Conservation (phyloP, 2,113 vertebrate genomes). For the Pseudorhombus dupliciocellatus region DNA sequence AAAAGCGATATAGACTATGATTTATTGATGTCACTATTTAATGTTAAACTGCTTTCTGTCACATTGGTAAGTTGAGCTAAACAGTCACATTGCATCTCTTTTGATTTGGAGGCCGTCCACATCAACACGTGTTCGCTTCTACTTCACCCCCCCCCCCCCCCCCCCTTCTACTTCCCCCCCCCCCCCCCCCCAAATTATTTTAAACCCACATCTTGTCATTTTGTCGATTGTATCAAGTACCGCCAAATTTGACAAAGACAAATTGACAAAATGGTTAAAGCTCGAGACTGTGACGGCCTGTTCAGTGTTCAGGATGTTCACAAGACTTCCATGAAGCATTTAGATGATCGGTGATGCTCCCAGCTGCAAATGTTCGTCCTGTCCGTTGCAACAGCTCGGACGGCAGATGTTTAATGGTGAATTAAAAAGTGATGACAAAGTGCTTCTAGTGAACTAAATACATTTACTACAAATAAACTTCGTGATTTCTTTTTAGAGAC, state of each 20-base stretch:
- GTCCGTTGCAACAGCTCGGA: constrained; percentile 10
- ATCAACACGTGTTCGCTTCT: constrained; percentile 20
- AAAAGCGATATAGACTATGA: constrained; percentile 55
- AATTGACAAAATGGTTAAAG: constrained; percentile 21
- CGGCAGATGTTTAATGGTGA: constrained; percentile 9
- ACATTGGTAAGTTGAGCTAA: constrained; percentile 25
- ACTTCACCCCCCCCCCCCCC: neutral
- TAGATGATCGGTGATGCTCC: constrained; percentile 24
- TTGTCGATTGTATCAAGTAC: neutral
- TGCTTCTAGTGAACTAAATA: constrained; percentile 32
- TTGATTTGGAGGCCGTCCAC: constrained; percentile 14
- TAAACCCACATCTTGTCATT: neutral
- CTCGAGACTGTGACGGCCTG: constrained; percentile 33
- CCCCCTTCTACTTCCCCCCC: constrained; percentile 1
- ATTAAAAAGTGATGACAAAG: constrained; percentile 20
- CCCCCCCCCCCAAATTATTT: neutral
- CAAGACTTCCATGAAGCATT: constrained; percentile 2
- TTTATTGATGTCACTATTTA: constrained; percentile 26
- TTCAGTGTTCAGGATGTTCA: constrained; percentile 10
- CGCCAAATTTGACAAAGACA: constrained; percentile 24
- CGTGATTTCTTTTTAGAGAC: constrained; percentile 10
- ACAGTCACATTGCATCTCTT: constrained; percentile 51
- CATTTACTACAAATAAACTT: neutral
- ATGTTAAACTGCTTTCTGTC: neutral
- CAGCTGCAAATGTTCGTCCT: neutral